These are phyloP conservation scores for Eufriesea mexicana DNA, from an alignment of 1,140 invertebrate genomes.

Conservation along the genomic window DNA sequence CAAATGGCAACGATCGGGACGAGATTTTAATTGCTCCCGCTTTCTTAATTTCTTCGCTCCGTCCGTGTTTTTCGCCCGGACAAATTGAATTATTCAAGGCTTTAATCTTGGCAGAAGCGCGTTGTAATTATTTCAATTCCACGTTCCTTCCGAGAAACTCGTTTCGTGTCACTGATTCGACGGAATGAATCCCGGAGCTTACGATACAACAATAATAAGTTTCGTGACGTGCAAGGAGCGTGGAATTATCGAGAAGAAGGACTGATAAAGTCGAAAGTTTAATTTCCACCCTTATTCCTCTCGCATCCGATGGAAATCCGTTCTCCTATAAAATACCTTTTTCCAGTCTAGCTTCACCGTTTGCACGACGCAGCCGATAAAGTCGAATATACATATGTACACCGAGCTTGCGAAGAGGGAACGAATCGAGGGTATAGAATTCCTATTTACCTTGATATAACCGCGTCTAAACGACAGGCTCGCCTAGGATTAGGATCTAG, in stretches of 20 bases:
- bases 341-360: slow-evolving; percentile 13
- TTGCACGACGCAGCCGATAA: slow-evolving; percentile 39
- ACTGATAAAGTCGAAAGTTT: slow-evolving; percentile 45
- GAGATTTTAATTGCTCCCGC: background rate
- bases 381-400: slow-evolving; percentile 31
- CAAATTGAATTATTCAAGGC: background rate
- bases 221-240: background rate
- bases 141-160: background rate
- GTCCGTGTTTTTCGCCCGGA: background rate
- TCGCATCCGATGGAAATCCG: slow-evolving; percentile 44
- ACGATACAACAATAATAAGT: background rate
- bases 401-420: slow-evolving; percentile 15
- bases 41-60: background rate
- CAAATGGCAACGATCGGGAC: background rate
- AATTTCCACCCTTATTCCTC: slow-evolving; percentile 50
- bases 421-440: slow-evolving; percentile 10
- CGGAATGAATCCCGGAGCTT: background rate
- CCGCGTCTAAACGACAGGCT: background rate
- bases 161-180: background rate
- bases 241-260: background rate
- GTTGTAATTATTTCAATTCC: background rate
- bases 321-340: slow-evolving; percentile 14
- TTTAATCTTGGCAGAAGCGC: background rate
- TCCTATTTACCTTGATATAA: slow-evolving; percentile 15
- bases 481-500: background rate